A percentile compares a stretch with the other conserved stretches of the same genome.
These are phyloP conservation scores for Dissostichus mawsoni DNA, from an alignment of 2,113 vertebrate genomes.

Conservation along the genomic window DNA sequence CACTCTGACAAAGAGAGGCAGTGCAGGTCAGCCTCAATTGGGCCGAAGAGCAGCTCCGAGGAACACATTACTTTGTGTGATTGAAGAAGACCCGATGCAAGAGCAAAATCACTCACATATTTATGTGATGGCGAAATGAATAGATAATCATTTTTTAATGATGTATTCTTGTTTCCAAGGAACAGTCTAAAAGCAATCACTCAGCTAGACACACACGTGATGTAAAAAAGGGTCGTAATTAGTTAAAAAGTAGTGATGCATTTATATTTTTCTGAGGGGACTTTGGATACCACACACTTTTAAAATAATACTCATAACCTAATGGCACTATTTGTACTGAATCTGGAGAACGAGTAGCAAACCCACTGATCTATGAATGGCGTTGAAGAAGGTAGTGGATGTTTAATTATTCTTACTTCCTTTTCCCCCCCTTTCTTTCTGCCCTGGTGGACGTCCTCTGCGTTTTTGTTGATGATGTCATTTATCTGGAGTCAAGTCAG, in stretches of 20 bases:
- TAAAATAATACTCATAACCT: slow-evolving; percentile 13
- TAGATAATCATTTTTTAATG: background rate
- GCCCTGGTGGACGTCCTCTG: slow-evolving; percentile 10
- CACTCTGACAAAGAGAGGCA: slow-evolving; percentile 38
- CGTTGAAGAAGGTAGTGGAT: background rate
- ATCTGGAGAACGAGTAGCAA: slow-evolving; percentile 18
- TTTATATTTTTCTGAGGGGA: background rate
- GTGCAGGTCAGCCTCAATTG: slow-evolving; percentile 7
- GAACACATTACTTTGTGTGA: slow-evolving; percentile 23
- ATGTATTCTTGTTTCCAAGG: background rate
- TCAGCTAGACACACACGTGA: background rate
- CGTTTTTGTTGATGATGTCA: background rate
- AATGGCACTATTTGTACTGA: background rate
- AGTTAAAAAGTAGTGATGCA: background rate
- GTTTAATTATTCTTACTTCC: background rate
- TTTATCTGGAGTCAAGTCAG: background rate
- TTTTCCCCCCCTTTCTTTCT: background rate
- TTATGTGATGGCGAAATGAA: background rate
- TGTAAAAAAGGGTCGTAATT: background rate
- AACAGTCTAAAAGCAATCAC: background rate
- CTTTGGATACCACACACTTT: background rate
- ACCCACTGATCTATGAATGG: slow-evolving; percentile 8
- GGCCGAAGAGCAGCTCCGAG: slow-evolving; percentile 16
- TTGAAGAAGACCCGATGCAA: background rate
- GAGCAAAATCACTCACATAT: slow-evolving; percentile 24